Conservation (phyloP, 2,888 invertebrate species). For the Athripsodes cinereus region DNA sequence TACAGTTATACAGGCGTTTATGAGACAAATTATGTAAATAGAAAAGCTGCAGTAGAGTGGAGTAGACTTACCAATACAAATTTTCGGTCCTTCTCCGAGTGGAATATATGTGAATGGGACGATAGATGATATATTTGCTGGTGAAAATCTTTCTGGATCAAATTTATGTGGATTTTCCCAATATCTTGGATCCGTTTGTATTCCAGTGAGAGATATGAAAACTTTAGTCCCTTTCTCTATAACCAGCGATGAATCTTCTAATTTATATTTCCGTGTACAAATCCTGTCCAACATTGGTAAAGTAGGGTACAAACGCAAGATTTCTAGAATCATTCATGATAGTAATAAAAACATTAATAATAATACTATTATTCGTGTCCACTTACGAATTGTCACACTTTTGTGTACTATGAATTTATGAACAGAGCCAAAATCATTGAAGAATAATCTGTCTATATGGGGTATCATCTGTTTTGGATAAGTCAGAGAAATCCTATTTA, state of each 20-base stretch:
- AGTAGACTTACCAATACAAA: constrained; percentile 35
- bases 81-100: constrained; percentile 38
- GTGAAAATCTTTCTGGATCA: constrained; percentile 38
- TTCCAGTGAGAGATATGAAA: constrained; percentile 11
- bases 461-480: no score
- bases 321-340: constrained; percentile 29
- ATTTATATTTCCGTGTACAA: constrained; percentile 30
- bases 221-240: constrained; percentile 17
- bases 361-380: no score
- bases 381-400: no score
- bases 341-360: no score
- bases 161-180: constrained; percentile 34
- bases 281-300: constrained; percentile 37
- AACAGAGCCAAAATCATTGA: no score
- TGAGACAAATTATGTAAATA: no score
- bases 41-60: no score
- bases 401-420: no score
- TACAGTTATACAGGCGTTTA: no score
- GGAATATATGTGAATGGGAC: constrained; percentile 38
- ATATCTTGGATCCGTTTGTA: constrained; percentile 13
- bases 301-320: constrained; percentile 37
- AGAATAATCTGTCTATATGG: no score
- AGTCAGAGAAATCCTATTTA: no score
- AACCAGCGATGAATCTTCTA: constrained; percentile 4
- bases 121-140: constrained; percentile 33